Evolutionary conservation across 1,140 invertebrate species (phyloP), one percentile per base, ranked within the genome.

Genomic region (Orius insidiosus): DNA sequence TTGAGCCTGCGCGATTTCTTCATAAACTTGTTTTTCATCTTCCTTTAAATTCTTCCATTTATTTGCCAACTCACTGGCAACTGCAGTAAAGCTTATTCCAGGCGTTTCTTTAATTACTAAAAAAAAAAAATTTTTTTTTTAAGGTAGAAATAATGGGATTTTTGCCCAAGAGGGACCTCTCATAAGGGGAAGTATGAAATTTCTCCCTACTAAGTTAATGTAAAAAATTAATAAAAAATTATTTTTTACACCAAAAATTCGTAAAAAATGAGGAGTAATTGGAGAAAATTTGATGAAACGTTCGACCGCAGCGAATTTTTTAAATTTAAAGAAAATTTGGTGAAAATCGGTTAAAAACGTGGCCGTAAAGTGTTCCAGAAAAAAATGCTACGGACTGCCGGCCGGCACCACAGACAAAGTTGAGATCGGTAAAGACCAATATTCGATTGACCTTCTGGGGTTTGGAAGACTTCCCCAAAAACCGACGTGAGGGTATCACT

Each of bases 21-120:
- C 56, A 49, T 66, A 70, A 54, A 58, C 59, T 33, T 60, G 59
- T 46, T 62, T 65, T 48, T 68, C 62, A 39, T 66, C 60, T 2
- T 60, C 52, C 1, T 59, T 54, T 33, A 68, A 51, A 18, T 59
- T 33, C 41, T 61, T 60, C 68, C 68, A 70, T 8, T 53, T 48
- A 31, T 56, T 45, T 33, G 58, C 60, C 43, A 69, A 54, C 14
- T 54, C 42, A 45, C 49, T 50, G 13, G 66, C 65, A 18, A 65
- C 53, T 51, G 63, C 58, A 1, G 62, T 54, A 53, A 63, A 58
- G 46, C 60, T 58, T 18, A 64, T 54, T 2, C 56, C 52, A 32
- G 64, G 60, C 39, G 61, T 56, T 52, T 67, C 47, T 45, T 59
- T 46, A 6, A 59, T 32, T 34, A 63, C 62, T 64, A 24, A 47